Evolutionary conservation across 2,113 vertebrate genomes (phyloP).

Genomic region (Corapipo altera): DNA sequence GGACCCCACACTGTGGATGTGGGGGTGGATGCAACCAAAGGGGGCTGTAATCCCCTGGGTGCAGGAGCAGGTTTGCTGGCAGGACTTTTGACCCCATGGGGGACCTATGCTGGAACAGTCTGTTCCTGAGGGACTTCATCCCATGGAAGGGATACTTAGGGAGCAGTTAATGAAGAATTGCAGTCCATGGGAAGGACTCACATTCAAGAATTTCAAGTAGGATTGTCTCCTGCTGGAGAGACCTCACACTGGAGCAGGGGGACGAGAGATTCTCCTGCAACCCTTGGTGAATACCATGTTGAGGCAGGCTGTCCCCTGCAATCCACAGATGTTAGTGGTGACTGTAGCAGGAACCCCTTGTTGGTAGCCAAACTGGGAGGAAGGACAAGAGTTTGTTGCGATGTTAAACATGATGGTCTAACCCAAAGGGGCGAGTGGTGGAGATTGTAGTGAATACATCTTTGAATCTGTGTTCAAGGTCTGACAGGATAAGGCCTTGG

Average conservation of each 20-base stretch:
- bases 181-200: not conserved
- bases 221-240: not conserved
- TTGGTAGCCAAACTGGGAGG: not conserved
- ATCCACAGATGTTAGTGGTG: not conserved
- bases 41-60: not conserved
- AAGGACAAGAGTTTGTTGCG: not conserved
- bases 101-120: not conserved
- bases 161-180: not conserved
- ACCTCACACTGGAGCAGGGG: not conserved
- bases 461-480: not conserved
- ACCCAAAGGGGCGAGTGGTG: not conserved
- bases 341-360: not conserved
- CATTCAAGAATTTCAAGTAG: not conserved
- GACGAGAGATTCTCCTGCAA: not conserved
- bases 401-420: no score
- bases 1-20: fast-evolving
- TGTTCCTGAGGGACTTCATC: not conserved
- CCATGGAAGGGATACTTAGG: not conserved
- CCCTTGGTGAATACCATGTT: no score
- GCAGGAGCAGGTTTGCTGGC: not conserved
- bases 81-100: not conserved
- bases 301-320: not conserved
- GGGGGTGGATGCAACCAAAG: not conserved
- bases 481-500: not conserved
- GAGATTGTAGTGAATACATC: not conserved